Evolutionary conservation across 2,113 vertebrate species (phyloP), one percentile per base, ranked within the genome.

Genomic region (Pterocles burchelli): DNA sequence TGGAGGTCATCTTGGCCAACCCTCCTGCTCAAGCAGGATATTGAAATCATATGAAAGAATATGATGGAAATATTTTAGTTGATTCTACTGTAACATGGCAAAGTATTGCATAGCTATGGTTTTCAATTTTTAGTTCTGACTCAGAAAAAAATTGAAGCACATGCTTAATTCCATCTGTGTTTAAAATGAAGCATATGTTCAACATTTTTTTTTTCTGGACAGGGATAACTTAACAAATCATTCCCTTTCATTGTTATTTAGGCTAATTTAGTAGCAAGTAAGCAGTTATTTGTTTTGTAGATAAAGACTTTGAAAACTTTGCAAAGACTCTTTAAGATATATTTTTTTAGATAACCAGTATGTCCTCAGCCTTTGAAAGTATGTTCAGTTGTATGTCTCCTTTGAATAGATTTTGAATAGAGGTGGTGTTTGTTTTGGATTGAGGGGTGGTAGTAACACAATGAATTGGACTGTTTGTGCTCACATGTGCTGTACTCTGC

Each of bases 21-120:
- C 33, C 18, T 21, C 34, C 51, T 74, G 51, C 51, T 89, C 43
- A 49, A 77, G 59, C 80, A 89, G 89, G 65, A 78, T 97, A 96
- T 92, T 96, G 88, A 96, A 96, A 92, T 95, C 51, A 61, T 55
- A 74, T 77, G 88, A 91, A 91, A 67, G 80, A 73, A 88, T 54
- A 89, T 17, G 29, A 90, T 85, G 43, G 62, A 49, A 76, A 45
- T 36, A 61, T 70, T 91, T 79, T 46, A 66, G 48, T n/a, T 68
- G 52, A 55, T 89, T 96, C 43, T 92, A 4, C 80, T 91, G 57
- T 66, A 86, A 36, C 63, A 75, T 65, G 62, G 57, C 54, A 76
- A 79, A 76, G 20, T 62, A 92, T 65, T 90, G 48, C 57, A 83
- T 51, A 63, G 54, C n/a, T 73, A 79, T 62, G 36, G 29, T 68